Evolutionary conservation across 2,113 vertebrate genomes (phyloP).

Genomic region (Pagrus major): DNA sequence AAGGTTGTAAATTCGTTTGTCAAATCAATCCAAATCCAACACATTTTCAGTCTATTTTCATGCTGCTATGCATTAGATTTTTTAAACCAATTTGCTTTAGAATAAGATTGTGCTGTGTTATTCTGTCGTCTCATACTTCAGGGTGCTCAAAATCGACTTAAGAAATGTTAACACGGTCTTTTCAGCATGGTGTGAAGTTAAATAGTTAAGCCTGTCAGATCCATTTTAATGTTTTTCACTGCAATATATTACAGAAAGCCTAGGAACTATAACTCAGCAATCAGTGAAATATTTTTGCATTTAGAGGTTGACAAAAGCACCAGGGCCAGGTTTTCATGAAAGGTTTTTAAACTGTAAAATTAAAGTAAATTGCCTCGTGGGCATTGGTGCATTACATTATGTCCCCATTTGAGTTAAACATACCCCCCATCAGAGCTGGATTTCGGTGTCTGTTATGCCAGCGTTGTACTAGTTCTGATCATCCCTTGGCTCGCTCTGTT

Average conservation of each 20-base stretch:
- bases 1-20: neutral
- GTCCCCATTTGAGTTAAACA: slow-evolving; percentile 25
- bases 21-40: neutral
- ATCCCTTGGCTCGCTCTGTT: slow-evolving; percentile 34
- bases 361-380: slow-evolving; percentile 34
- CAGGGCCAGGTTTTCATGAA: slow-evolving; percentile 7
- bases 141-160: neutral
- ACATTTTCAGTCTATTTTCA: neutral
- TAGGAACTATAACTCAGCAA: neutral
- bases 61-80: slow-evolving; percentile 2
- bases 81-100: neutral
- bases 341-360: slow-evolving; percentile 27
- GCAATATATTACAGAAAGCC: slow-evolving; percentile 11
- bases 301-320: slow-evolving; percentile 27
- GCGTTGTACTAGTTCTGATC: slow-evolving; percentile 44
- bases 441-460: slow-evolving; percentile 35
- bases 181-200: neutral
- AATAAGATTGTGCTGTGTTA: neutral
- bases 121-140: neutral
- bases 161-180: slow-evolving; percentile 1
- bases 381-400: slow-evolving; percentile 37
- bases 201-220: neutral
- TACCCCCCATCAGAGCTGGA: slow-evolving; percentile 29
- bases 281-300: slow-evolving; percentile 18
- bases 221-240: neutral